Conservation (phyloP, 1,140 invertebrate species). For the Trichogramma pretiosum region DNA sequence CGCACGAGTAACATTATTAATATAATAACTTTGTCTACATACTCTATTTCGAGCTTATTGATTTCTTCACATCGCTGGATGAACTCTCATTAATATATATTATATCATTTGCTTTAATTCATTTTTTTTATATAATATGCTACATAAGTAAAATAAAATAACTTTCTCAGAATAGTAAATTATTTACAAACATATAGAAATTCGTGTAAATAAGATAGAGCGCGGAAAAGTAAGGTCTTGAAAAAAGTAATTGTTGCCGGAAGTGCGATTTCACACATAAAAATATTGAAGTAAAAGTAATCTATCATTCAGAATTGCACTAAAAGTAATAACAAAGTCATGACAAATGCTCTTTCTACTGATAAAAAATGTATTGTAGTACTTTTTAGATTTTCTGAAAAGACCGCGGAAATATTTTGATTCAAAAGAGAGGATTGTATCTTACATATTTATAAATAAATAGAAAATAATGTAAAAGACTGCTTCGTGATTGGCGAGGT, state of each 20-base stretch:
- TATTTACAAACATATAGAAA: slow-evolving; percentile 1
- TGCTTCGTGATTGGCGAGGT: slow-evolving; percentile 19
- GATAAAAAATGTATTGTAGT: background rate
- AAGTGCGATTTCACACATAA: slow-evolving; percentile 18
- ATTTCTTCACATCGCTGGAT: too few species aligned
- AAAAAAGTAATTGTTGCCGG: slow-evolving; percentile 9
- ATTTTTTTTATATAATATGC: background rate
- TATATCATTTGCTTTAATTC: background rate
- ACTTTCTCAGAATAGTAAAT: slow-evolving; percentile 3
- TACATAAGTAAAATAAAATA: slow-evolving; percentile 3
- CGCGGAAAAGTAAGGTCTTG: background rate
- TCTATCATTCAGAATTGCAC: too few species aligned
- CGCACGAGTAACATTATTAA: too few species aligned
- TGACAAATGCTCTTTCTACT: too few species aligned
- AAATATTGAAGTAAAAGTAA: slow-evolving; percentile 5
- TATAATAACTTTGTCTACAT: too few species aligned
- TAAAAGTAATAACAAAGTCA: too few species aligned
- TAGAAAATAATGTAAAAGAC: slow-evolving; percentile 2
- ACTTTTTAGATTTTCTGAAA: background rate
- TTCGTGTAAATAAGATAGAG: background rate
- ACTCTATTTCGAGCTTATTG: too few species aligned
- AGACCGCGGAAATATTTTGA: too few species aligned
- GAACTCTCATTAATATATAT: background rate
- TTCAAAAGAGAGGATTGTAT: too few species aligned
- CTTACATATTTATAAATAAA: too few species aligned